Percentiles rank a stretch among this genome's conserved stretches.
Conservation (phyloP, 2,888 invertebrate species). For the Gonocerus acuteangulatus region DNA sequence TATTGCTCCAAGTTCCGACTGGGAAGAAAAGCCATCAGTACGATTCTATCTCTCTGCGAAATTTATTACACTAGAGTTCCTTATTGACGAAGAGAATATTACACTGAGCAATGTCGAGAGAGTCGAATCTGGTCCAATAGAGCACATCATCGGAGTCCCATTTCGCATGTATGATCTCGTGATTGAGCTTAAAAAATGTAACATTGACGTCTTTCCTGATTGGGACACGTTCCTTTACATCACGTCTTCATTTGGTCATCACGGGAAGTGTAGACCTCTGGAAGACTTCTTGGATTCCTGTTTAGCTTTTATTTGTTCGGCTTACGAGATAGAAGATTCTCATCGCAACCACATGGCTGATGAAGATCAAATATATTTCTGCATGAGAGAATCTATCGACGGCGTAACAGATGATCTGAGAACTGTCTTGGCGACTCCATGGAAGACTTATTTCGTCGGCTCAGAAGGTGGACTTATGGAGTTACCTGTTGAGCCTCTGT, state of each 20-base stretch:
- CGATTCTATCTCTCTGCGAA: not conserved
- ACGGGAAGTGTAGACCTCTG: not conserved
- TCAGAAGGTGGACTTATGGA: not conserved
- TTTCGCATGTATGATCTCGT: constrained; percentile 1
- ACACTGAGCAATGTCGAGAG: not conserved
- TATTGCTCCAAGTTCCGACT: not conserved
- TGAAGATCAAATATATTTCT: not conserved
- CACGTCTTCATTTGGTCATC: no score
- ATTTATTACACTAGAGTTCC: not conserved
- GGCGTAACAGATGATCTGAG: not conserved
- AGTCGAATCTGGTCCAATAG: not conserved
- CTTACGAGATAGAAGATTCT: not conserved
- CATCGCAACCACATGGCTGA: not conserved
- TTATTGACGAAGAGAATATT: not conserved
- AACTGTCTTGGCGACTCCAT: not conserved
- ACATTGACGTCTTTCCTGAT: constrained; percentile 7
- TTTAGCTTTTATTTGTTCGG: not conserved
- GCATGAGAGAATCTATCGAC: not conserved
- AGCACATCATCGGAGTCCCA: constrained; percentile 2
- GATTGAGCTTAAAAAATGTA: not conserved
- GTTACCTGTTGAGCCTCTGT: no score
- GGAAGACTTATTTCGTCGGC: not conserved
- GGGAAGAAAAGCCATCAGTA: not conserved
- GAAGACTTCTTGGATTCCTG: constrained; percentile 7
- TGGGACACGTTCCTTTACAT: constrained; percentile 13